Evolutionary conservation across 2,888 invertebrate species (phyloP), one percentile per base, ranked within the genome.

Genomic region (Dinocampus coccinellae): DNA sequence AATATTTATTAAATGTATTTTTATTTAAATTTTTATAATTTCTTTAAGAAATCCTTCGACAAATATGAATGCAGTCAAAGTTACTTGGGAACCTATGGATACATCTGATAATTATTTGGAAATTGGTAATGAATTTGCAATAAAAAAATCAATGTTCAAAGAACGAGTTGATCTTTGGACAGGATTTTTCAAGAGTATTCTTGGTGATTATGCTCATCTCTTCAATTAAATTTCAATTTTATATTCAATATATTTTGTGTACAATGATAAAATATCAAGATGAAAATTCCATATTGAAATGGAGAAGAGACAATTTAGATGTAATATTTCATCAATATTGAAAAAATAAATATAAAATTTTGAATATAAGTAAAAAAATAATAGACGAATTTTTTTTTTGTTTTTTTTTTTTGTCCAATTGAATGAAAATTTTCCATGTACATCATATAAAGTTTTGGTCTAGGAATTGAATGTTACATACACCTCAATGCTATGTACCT

Each of bases 101-200:
- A 24, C 34, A 3, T 81, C 82, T 7, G 79, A 80, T 53, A 87
- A 88, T 69, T 89, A 87, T 63, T 76, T 89, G 61, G 80, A 83
- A 10, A 83, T 90, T 2, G 82, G 87, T 61, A 76, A 86, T 11
- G 77, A 82, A 1, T 77, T 85, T 29, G 79, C 82, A 4, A 77
- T 87, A 76, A 84, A 84, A 4, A 78, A 78, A 1, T 80, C 83
- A 36, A 76, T 88, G 1, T 81, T 88, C n/a, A 78, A 79, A 29
- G 85, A 88, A 0, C 84, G 88, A 34, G 74, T 88, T 0, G 82
- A 84, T 1, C 87, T 89, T 16, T 90, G 90, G 90, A 84, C 88
- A 55, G 81, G 84, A 69, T 70, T 89, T 33, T 89, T 89, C 70
- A 83, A 78, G 69, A 63, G 80, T 13, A 60, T 79, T 4, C 72